Base-by-base conservation (phyloP, 1,140 invertebrate species). In the Drosophila sp. region DNA sequence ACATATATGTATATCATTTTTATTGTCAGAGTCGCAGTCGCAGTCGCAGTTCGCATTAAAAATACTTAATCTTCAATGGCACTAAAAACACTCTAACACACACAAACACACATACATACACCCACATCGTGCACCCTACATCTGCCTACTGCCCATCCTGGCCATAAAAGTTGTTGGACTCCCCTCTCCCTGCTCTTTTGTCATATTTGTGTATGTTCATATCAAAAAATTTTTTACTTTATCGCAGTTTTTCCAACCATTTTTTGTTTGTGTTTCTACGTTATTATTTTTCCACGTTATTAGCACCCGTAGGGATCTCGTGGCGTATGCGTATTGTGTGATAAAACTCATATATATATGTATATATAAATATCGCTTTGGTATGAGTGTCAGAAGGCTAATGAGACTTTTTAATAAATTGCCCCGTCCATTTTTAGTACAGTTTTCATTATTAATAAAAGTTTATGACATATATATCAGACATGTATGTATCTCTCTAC, bases 401-500 rank as follows among this genome's bases (percentile, higher is more conserved):
- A 89, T 89, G 84, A 90, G 84, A 89, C 80, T 89, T 89, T 89
- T 89, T 89, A 89, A 89, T 89, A 89, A 89, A 89, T 89, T 89
- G 80, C 77, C 77, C 65, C 84, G 76, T 70, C 57, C 80, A 79
- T 80, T 89, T 89, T 89, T 76, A 89, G 80, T 89, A 84, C 84
- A 89, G 84, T 90, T 89, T 89, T 89, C 84, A 89, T 89, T 89
- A 89, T 89, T 89, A 89, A 89, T 89, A 89, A 89, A 89, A 90
- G 65, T 89, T 89, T 89, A 89, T 89, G 85, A 72, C 77, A 83
- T 82, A 79, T 79, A 82, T 89, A 86, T 86, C 75, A 71, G 84
- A 32, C 73, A 76, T 61, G 23, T 47, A 47, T 47, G 17, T 47
- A 23, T 10, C 25, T 10, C 44, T 44, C 41, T 23, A 5, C 6